These are phyloP conservation scores for Tetranychus cinnabarinus DNA, from an alignment of 1,140 invertebrate genomes.

Conservation along the genomic window DNA sequence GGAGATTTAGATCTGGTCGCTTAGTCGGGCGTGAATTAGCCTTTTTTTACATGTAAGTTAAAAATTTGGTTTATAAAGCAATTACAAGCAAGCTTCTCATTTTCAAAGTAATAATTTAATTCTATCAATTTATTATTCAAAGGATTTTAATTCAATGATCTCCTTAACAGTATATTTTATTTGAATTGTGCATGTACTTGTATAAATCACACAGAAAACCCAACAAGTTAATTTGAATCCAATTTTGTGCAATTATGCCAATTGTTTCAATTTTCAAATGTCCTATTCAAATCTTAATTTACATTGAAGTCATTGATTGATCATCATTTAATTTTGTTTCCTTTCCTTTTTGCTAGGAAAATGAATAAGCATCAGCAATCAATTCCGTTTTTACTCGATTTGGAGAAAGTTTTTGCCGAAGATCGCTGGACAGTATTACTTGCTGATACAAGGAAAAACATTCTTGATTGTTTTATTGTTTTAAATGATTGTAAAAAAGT, in stretches of 20 bases:
- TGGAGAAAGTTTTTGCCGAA: slow-evolving; percentile 53
- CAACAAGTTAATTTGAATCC: no score
- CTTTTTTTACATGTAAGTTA: slow-evolving; percentile 46
- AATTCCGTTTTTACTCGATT: slow-evolving; percentile 60
- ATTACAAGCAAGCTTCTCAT: background rate
- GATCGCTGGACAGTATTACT: slow-evolving; percentile 57
- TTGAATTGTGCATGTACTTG: background rate
- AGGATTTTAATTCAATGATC: no score
- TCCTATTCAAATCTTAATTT: no score
- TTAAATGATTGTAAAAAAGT: background rate
- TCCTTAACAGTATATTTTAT: background rate
- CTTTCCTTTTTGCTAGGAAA: slow-evolving; percentile 22
- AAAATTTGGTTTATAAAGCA: background rate
- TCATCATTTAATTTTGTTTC: background rate
- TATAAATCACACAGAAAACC: no score
- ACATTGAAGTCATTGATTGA: background rate
- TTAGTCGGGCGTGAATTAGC: slow-evolving; percentile 69
- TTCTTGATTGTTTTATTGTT: slow-evolving; percentile 30
- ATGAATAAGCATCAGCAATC: slow-evolving; percentile 64
- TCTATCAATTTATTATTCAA: background rate
- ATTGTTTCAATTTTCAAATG: no score
- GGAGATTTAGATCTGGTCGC: slow-evolving; percentile 53
- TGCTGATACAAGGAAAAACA: slow-evolving; percentile 32
- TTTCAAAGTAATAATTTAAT: background rate
- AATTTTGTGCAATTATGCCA: no score